Evolutionary conservation across 2,888 invertebrate genomes (phyloP), one percentile per base, ranked within the genome.

Genomic region (Scotopteryx bipunctaria): DNA sequence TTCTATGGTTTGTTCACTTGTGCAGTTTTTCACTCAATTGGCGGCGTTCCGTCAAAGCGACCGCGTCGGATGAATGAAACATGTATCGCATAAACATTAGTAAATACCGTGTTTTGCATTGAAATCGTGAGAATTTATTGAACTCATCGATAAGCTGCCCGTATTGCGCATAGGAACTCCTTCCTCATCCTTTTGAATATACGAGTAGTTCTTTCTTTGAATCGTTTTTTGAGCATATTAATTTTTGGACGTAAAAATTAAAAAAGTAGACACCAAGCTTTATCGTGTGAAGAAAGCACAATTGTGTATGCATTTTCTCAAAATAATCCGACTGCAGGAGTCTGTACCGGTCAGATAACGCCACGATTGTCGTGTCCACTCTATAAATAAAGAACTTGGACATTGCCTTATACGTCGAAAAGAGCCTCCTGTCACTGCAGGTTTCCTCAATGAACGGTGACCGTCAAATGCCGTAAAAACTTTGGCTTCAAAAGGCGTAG

Each of bases 321-420:
- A 54, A 45, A 44, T 29, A 44, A 49, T 45, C 23, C 46, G 33
- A 57, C 56, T 59, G 61, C 68, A 56, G 32, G 47, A 44, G 36
- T 57, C 31, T 56, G 60, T 56, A 58, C 14, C 36, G 36, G 49
- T 59, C 59, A 59, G 31, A 59, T 63, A 58, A 60, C 42, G 56
- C 56, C 58, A 58, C 60, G 62, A 63, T 63, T 60, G 61, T 78
- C 78, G 67, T 72, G 75, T 74, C 53, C 61, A 56, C 60, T 65
- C 72, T 63, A 79, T 80, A 81, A 85, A 86, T 83, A 87, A 86
- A 86, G 72, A 73, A 70, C 66, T 55, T 64, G 78, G 79, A 77
- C 83, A 83, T 81, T 81, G 69, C 86, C 88, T 78, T 87, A 83
- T 83, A 86, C 73, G 86, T 70, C 71, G 68, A 71, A 74, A 69